These are phyloP conservation scores for Lycocerus yunnanus DNA, from an alignment of 2,888 invertebrate species.

Conservation along the genomic window DNA sequence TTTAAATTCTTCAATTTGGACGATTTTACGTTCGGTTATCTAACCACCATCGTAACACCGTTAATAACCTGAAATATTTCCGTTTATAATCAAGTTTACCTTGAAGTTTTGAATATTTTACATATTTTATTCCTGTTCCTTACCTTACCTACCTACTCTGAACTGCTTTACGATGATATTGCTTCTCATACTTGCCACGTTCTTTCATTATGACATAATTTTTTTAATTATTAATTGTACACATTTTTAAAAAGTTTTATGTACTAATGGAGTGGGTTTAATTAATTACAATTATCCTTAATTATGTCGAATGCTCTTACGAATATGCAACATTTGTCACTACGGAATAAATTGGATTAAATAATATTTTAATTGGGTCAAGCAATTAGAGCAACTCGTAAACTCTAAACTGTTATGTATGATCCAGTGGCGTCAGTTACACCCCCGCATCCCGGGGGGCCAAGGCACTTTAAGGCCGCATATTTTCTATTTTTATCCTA, in stretches of 20 bases:
- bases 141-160: neutral
- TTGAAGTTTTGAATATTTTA: constrained; percentile 13
- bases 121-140: constrained; percentile 7
- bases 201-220: constrained; percentile 1
- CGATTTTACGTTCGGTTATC: neutral
- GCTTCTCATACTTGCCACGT: neutral
- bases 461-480: no score
- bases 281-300: neutral
- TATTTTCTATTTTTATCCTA: no score
- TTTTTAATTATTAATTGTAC: neutral
- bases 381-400: neutral
- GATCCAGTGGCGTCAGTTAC: no score
- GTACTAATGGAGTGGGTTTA: neutral
- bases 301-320: neutral
- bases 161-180: neutral
- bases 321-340: neutral
- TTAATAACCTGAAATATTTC: constrained; percentile 3
- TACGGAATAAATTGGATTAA: neutral
- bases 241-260: neutral
- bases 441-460: no score
- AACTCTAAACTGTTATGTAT: neutral
- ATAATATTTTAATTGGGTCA: neutral
- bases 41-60: neutral
- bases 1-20: neutral
- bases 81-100: constrained; percentile 11